Base-by-base conservation (phyloP, 2,888 invertebrate genomes). In the Nebria salina region DNA sequence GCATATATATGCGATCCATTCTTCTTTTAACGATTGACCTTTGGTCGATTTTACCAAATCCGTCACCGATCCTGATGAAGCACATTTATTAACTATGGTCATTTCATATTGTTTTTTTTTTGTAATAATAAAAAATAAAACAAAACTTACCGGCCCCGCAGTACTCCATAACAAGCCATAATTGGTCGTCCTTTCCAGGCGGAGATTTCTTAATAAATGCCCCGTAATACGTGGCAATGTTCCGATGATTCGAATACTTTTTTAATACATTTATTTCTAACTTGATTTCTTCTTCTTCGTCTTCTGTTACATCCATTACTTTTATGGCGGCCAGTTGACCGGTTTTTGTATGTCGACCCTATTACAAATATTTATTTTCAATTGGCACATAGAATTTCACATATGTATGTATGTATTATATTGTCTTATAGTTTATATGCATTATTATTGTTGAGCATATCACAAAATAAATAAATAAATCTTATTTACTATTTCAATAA, bases 141-240 rank as follows among this genome's bases (percentile, higher is more conserved):
- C 20, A 20, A 20, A 20, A 1, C 65, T 85, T 84, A 90, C 95
- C 98, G 89, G 98, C 99, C 86, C 99, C 99, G 91, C 99, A 99
- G 89, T 99, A 99, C 90, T 99, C 99, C 99, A 99, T 99, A 82
- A 99, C 99, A 89, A 99, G 91, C 99, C 99, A 99, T 82, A 99
- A 91, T 89, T 99, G 99, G 90, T 99, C 99, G 91, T 99, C 99
- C 91, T 99, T 99, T 72, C 99, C 98, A 0, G 98, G 96, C 66
- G 98, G 98, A 86, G 97, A 97, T 90, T 99, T 99, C 90, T 99
- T 99, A 86, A 99, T 99, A 90, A 99, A 99, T 86, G 99, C 99
- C 85, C 99, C 99, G 92, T 99, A 99, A 90, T 99, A 99, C 82
- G 99, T 99, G 84, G 99, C 99, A 88, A 99, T 99, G 91, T 99